A percentile compares a stretch with the other conserved stretches of the same genome.
Conservation (phyloP, 2,888 invertebrate genomes). For the Temnothorax ravouxi region DNA sequence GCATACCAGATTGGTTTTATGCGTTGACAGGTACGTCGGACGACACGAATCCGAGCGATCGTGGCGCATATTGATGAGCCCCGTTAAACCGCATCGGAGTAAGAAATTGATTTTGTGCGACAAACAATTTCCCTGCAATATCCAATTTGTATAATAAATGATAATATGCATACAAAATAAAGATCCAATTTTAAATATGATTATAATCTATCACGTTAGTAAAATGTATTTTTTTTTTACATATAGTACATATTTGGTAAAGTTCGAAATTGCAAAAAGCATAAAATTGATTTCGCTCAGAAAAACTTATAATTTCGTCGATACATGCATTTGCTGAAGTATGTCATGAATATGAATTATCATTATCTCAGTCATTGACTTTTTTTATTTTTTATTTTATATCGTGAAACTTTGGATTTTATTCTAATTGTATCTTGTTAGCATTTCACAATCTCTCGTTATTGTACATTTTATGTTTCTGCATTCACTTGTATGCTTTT, state of each 20-base stretch:
- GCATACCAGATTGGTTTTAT: conserved; percentile 47
- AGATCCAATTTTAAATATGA: background rate
- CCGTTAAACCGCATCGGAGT: background rate
- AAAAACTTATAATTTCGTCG: background rate
- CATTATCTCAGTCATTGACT: background rate
- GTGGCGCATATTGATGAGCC: conserved; percentile 39
- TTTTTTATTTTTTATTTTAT: background rate
- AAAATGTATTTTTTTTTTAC: background rate
- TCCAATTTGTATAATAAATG: conserved; percentile 15
- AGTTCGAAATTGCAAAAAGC: background rate
- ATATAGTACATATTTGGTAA: background rate
- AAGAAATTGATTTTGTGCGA: conserved; percentile 40
- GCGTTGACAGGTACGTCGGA: conserved; percentile 59
- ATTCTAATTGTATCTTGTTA: background rate
- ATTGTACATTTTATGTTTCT: background rate
- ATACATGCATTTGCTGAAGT: background rate
- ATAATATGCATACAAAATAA: background rate
- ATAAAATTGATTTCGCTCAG: background rate
- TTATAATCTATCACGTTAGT: background rate
- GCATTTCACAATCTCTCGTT: background rate
- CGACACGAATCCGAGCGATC: conserved; percentile 39
- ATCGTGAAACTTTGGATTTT: background rate
- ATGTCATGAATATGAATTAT: background rate
- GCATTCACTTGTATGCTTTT: background rate
- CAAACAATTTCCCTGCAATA: conserved; percentile 15